Conservation (phyloP, 2,113 vertebrate species). For the Gavia stellata region DNA sequence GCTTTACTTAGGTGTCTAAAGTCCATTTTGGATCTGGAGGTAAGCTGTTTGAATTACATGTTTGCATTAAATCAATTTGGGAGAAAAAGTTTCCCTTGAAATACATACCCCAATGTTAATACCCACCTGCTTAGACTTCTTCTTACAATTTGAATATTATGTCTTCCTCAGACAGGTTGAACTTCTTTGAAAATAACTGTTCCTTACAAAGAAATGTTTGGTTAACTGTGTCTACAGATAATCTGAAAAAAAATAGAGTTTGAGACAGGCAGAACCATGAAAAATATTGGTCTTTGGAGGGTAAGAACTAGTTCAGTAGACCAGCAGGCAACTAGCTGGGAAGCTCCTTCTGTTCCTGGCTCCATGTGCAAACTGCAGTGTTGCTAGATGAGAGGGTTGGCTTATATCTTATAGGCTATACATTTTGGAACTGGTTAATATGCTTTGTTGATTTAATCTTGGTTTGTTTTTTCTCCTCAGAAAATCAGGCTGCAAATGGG, state of each 20-base stretch:
- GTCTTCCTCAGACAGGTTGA: background rate
- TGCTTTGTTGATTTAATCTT: background rate
- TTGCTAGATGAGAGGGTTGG: background rate
- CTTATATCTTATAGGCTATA: fast-evolving
- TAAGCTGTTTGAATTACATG: background rate
- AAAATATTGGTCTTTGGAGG: background rate
- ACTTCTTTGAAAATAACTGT: background rate
- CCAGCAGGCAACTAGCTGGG: background rate
- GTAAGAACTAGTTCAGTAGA: background rate
- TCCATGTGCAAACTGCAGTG: background rate
- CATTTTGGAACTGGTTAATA: background rate
- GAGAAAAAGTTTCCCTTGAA: background rate
- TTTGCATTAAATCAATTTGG: background rate
- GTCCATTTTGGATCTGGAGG: background rate
- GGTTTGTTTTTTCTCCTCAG: background rate
- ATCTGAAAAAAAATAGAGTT: background rate
- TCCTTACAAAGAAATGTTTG: background rate
- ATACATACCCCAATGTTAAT: background rate
- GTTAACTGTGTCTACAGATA: background rate
- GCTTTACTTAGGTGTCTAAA: background rate
- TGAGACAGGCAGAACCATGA: background rate
- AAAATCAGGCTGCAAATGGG: background rate
- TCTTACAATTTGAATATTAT: background rate
- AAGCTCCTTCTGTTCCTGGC: background rate
- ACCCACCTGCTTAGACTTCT: background rate